Percentiles rank a stretch among this genome's conserved stretches.
phyloP scores from a whole-genome alignment of 2,113 vertebrate species.

The Cephalophus harveyi region DNA sequence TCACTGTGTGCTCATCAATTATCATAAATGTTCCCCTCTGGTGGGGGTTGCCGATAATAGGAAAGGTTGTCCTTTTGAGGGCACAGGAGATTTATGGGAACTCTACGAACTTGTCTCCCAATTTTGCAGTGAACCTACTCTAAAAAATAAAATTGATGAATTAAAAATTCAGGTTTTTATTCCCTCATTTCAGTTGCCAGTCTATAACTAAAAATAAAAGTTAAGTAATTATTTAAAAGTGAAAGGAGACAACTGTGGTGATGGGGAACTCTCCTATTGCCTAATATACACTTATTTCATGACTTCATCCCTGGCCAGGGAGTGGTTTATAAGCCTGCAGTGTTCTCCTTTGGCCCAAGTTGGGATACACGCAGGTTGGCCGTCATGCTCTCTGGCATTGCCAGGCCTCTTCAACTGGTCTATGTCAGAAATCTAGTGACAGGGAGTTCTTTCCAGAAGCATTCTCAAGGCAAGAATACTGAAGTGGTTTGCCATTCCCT shows the following conservation, averaged over 20 bases:
- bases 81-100: accelerated
- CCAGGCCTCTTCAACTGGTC: conserved; percentile 69
- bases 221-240: background rate
- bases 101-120: background rate
- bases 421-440: conserved; percentile 66
- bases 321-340: conserved; percentile 43
- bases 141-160: background rate
- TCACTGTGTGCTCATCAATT: background rate
- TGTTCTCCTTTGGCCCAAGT: conserved; percentile 7
- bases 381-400: conserved; percentile 67
- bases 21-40: background rate
- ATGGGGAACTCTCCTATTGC: conserved; percentile 62
- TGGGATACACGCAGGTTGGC: conserved; percentile 25
- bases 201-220: background rate
- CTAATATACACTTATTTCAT: conserved; percentile 63
- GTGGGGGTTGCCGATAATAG: too few relatives aligned
- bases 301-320: conserved; percentile 53
- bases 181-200: background rate
- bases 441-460: conserved; percentile 75
- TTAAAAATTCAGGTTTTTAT: background rate
- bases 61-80: accelerated
- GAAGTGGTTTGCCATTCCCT: too few relatives aligned
- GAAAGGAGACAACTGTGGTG: background rate
- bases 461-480: too few relatives aligned
- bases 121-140: background rate